These are phyloP conservation scores for Anthonomus grandis DNA, from an alignment of 1,140 invertebrate genomes.

Conservation along the genomic window DNA sequence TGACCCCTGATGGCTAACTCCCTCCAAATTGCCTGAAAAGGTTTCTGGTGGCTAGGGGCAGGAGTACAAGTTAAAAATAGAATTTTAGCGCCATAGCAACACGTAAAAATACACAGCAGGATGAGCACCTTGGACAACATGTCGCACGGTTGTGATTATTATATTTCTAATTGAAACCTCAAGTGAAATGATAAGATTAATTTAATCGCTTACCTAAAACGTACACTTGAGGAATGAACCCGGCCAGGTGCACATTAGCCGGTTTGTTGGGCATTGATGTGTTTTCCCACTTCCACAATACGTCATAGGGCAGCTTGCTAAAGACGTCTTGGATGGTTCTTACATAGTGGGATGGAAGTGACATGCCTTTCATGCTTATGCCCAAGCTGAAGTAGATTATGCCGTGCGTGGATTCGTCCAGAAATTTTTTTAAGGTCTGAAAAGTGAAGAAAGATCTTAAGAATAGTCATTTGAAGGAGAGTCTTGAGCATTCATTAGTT, in stretches of 20 bases:
- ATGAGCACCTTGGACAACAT: no score
- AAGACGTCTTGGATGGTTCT: constrained; percentile 60
- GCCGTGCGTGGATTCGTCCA: constrained; percentile 58
- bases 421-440: constrained; percentile 63
- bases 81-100: constrained; percentile 26
- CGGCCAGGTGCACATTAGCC: constrained; percentile 60
- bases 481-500: no score
- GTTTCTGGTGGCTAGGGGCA: constrained; percentile 51
- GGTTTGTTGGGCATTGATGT: constrained; percentile 54
- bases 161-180: no score
- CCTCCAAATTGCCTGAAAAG: constrained; percentile 45
- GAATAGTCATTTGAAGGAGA: background rate
- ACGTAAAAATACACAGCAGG: no score
- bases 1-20: constrained; percentile 32
- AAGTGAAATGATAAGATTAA: background rate
- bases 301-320: constrained; percentile 56
- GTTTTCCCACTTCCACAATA: constrained; percentile 73
- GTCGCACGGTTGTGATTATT: no score
- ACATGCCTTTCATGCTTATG: constrained; percentile 59
- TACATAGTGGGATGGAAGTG: constrained; percentile 57
- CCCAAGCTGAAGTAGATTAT: constrained; percentile 71
- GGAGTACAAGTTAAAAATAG: constrained; percentile 27
- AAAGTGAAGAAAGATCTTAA: no score
- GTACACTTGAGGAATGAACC: constrained; percentile 69
- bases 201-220: constrained; percentile 56